A percentile compares a stretch with the other conserved stretches of the same genome.
Conservation (phyloP, 2,113 vertebrate species). For the Saimiri boliviensis region DNA sequence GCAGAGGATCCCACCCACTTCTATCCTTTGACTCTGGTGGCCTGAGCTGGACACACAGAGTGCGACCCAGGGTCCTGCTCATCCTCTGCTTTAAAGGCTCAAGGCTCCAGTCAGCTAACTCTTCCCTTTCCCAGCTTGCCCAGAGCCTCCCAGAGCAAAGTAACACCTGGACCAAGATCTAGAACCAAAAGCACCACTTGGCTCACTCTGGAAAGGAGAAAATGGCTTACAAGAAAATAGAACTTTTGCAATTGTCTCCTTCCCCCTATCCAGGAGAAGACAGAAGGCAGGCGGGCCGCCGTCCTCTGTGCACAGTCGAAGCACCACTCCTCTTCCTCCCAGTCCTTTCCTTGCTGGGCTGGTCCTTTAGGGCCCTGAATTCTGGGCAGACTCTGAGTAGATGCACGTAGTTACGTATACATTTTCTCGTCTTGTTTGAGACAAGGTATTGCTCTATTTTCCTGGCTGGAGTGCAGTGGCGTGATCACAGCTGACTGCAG, state of each 20-base stretch:
- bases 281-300: no score
- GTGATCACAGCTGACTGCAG: no score
- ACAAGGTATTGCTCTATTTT: no score
- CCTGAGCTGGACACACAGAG: background rate
- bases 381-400: background rate
- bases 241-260: background rate
- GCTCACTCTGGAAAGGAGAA: background rate
- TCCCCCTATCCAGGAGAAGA: background rate
- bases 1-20: fast-evolving
- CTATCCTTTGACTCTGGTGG: background rate
- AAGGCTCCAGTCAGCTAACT: background rate
- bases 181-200: background rate
- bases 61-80: background rate
- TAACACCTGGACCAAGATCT: background rate
- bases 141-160: background rate
- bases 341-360: background rate
- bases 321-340: background rate
- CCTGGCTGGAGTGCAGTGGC: no score
- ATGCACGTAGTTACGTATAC: background rate
- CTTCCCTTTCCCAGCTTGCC: background rate
- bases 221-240: background rate
- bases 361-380: background rate
- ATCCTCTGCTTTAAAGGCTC: background rate
- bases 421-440: background rate
- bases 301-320: no score